Conservation (phyloP, 2,113 vertebrate genomes). For the Heterocephalus glaber region DNA sequence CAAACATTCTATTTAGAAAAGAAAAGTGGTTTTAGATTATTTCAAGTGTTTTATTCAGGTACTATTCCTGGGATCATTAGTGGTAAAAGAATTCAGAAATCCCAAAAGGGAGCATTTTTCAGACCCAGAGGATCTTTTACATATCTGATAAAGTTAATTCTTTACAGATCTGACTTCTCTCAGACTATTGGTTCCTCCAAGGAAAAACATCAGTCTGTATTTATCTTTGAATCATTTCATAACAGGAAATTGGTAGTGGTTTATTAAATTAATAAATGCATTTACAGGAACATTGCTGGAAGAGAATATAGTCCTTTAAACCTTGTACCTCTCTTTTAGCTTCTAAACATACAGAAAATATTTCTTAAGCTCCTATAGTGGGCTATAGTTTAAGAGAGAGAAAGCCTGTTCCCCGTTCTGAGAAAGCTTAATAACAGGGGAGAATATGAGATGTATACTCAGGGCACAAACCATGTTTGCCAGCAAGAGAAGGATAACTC, state of each 20-base stretch:
- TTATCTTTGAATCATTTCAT: constrained; percentile 48
- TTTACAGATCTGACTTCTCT: constrained; percentile 30
- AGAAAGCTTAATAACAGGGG: neutral
- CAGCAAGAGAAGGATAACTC: neutral
- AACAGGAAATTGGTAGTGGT: neutral
- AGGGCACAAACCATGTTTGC: neutral
- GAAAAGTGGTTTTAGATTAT: constrained; percentile 6
- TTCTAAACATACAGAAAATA: neutral
- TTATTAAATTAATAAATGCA: constrained; percentile 54
- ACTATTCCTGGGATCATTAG: constrained; percentile 47
- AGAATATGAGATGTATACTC: neutral
- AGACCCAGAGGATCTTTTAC: neutral
- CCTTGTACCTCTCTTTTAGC: neutral
- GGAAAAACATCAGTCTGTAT: neutral
- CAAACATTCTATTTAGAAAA: constrained; percentile 49
- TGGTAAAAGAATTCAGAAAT: constrained; percentile 19
- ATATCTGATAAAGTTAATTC: constrained; percentile 14
- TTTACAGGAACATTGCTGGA: neutral
- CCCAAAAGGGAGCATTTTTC: constrained; percentile 37
- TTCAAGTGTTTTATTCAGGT: constrained; percentile 48
- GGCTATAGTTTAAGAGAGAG: neutral
- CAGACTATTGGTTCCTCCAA: neutral
- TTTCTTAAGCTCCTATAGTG: neutral
- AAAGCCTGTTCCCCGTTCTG: neutral
- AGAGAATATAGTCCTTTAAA: neutral